These are phyloP conservation scores for Cynaeus angustus DNA, from an alignment of 2,888 invertebrate genomes.

Conservation along the genomic window DNA sequence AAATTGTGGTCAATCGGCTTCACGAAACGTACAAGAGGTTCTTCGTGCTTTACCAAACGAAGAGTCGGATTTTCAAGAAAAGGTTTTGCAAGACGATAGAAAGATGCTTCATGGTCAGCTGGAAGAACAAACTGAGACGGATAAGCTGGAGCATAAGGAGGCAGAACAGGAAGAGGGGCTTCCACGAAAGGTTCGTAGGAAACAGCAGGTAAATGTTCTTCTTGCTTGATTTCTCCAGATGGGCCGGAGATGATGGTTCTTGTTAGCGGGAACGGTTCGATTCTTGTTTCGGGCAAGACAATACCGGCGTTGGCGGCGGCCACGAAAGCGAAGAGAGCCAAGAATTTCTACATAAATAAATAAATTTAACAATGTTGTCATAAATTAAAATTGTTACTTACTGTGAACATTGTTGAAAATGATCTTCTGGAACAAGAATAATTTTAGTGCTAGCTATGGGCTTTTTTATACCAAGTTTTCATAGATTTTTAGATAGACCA, in stretches of 20 bases:
- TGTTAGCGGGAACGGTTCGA: background rate
- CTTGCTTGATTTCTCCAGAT: conserved; percentile 23
- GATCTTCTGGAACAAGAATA: no score
- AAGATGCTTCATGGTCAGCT: no score
- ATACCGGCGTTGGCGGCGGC: conserved; percentile 26
- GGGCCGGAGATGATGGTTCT: conserved; percentile 24
- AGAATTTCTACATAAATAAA: background rate
- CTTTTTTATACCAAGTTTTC: no score
- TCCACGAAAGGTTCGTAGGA: background rate
- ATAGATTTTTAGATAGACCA: no score
- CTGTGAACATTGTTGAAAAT: background rate
- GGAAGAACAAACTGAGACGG: no score
- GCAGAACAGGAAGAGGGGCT: background rate
- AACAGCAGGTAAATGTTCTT: conserved; percentile 21
- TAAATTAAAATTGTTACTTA: background rate
- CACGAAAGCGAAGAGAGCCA: conserved; percentile 18
- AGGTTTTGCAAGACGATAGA: no score
- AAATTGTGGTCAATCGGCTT: background rate
- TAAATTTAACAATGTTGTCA: background rate
- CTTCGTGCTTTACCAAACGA: background rate
- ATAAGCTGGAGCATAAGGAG: no score
- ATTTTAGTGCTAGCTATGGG: no score
- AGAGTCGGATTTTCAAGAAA: background rate
- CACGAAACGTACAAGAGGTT: background rate
- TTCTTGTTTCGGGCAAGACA: conserved; percentile 13